Conservation (phyloP, 2,888 invertebrate species). For the Lucinisca nassula region DNA sequence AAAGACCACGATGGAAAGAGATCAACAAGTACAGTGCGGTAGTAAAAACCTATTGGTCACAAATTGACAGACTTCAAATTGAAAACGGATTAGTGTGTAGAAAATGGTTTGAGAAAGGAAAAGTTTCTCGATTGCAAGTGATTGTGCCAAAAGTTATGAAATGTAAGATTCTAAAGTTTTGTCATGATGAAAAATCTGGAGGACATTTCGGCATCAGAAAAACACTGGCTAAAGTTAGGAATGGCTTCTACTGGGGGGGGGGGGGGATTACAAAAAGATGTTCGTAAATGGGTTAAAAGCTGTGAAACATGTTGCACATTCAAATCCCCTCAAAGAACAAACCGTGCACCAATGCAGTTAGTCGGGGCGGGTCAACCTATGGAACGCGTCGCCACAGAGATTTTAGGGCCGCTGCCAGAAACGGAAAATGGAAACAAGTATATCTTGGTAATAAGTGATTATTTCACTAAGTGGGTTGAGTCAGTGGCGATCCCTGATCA, state of each 20-base stretch:
- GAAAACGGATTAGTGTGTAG: too few species aligned
- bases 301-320: slow-evolving; percentile 3
- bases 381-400: slow-evolving; percentile 14
- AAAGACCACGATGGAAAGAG: too few species aligned
- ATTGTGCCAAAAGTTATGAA: slow-evolving; percentile 3
- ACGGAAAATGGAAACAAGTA: slow-evolving; percentile 29
- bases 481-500: slow-evolving; percentile 25
- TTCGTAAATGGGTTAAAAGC: too few species aligned
- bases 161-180: slow-evolving; percentile 27
- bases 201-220: too few species aligned
- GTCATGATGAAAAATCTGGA: not conserved
- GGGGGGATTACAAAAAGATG: not conserved
- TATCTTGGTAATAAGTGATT: slow-evolving; percentile 45
- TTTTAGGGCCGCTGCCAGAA: slow-evolving; percentile 26
- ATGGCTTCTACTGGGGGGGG: too few species aligned
- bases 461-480: slow-evolving; percentile 39
- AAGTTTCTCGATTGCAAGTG: slow-evolving; percentile 1
- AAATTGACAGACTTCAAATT: too few species aligned
- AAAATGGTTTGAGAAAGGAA: too few species aligned
- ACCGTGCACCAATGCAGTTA: not conserved
- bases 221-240: too few species aligned
- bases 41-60: slow-evolving; percentile 4
- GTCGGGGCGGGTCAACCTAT: not conserved
- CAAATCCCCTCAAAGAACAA: not conserved
- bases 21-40: too few species aligned